A percentile compares a stretch with the other conserved stretches of the same genome.
phyloP scores from a whole-genome alignment of 1,140 invertebrate genomes.

The Mylabris phalerata region DNA sequence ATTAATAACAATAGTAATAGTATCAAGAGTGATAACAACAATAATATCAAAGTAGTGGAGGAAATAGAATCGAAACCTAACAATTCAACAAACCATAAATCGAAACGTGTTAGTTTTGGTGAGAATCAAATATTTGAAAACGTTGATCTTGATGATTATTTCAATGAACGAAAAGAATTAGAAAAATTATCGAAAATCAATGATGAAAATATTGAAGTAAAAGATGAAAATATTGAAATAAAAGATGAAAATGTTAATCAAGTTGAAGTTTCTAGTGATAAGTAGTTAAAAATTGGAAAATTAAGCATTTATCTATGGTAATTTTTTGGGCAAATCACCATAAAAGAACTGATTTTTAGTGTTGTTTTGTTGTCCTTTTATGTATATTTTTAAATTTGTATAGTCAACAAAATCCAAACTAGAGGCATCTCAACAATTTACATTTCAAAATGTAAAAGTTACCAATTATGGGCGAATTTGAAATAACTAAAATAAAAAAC shows the following conservation, averaged over 20 bases:
- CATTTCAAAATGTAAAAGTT: no score
- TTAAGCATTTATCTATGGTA: not conserved
- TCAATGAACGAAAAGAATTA: slow-evolving; percentile 4
- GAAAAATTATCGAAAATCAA: not conserved
- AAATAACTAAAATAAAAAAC: no score
- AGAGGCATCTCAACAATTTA: no score
- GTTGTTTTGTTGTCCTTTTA: no score
- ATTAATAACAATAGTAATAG: slow-evolving; percentile 10
- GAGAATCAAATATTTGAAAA: slow-evolving; percentile 39
- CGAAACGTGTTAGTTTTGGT: slow-evolving; percentile 40
- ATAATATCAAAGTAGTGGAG: not conserved
- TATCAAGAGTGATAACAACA: not conserved
- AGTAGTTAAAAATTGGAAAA: not conserved
- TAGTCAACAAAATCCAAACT: no score
- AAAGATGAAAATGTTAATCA: not conserved
- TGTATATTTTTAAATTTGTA: no score
- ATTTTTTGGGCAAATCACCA: no score
- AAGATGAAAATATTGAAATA: not conserved
- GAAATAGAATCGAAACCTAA: not conserved
- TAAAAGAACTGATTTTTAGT: no score
- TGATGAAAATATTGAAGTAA: no score
- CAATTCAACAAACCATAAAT: slow-evolving; percentile 12
- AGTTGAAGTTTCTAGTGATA: not conserved
- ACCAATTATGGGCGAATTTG: no score
- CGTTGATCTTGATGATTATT: slow-evolving; percentile 16